These are phyloP conservation scores for Syrrhaptes paradoxus DNA, from an alignment of 2,113 vertebrate species.

Conservation along the genomic window DNA sequence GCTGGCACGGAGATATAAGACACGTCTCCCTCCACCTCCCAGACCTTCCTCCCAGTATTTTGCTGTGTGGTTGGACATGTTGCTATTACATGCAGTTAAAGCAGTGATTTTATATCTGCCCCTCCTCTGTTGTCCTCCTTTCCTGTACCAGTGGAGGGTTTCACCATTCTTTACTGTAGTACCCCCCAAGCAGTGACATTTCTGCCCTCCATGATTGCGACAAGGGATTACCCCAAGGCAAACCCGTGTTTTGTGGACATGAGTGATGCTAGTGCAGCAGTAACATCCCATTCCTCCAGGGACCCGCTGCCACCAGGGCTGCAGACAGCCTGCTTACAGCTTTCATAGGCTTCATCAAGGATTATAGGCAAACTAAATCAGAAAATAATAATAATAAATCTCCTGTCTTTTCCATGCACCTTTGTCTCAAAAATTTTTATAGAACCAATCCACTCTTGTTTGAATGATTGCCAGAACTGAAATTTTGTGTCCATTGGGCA, in stretches of 20 bases:
- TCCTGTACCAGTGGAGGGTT: not conserved
- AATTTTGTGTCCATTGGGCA: not conserved
- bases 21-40: not conserved
- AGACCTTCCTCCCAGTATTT: not conserved
- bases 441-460: not conserved
- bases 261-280: not conserved
- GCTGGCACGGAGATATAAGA: not conserved
- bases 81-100: rapidly evolving
- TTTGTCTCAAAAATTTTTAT: not conserved
- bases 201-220: rapidly evolving
- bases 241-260: rapidly evolving
- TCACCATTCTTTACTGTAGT: not conserved
- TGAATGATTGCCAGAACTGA: not conserved
- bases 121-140: not conserved
- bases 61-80: not conserved
- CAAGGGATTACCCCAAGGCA: not conserved
- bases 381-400: not conserved
- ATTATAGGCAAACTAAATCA: not conserved
- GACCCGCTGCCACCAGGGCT: not conserved
- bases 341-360: not conserved
- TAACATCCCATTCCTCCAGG: not conserved
- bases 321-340: not conserved
- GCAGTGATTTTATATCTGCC: not conserved
- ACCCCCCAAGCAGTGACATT: not conserved
- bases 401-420: not conserved